Base-by-base conservation (phyloP, 2,113 vertebrate genomes). In the Phalacrocorax brasilianus region DNA sequence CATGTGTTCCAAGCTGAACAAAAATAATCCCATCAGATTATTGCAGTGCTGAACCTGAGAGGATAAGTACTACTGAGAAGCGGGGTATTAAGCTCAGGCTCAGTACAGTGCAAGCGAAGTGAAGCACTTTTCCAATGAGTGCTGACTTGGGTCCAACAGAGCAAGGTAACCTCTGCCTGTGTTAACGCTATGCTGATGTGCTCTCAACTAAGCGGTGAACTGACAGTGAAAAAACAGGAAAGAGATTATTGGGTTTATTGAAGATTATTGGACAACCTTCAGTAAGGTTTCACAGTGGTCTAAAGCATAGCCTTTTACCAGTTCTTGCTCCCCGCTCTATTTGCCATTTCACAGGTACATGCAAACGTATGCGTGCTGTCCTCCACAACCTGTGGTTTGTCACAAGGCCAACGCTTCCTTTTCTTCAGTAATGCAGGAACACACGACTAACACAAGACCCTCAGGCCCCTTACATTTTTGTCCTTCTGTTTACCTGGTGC, bases 131-230 rank as follows among this genome's bases (percentile, higher is more conserved):
- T 59, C 47, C 47, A 18, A 32, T 52, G 24, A 81, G 22, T 89
- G 32, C 38, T 63, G 73, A 35, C 50, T 58, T 45, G 44, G 30
- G 35, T 74, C 50, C 45, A 53, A 49, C 53, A 70, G 18, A 38
- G 33, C 38, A 74, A 83, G 63, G 38, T 40, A 52, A 44, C 5
- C 2, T 28, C 38, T 59, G 65, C 20, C 70, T 71, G 42, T 32
- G 12, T 23, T 76, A 66, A 61, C 0, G 0, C 12, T 26, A 17
- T 17, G 27, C 8, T 28, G 45, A 35, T 30, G 35, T 28, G 63
- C 38, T 74, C 50, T 73, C 53, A 65, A 50, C 35, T 80, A 22
- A 27, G 10, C 30, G 50, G 9, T 50, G 33, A 76, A 18, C 15
- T 20, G 38, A 74, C 50, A 81, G 12, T 14, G 45, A 58, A 45